Evolutionary conservation across 2,797 vertebrate genomes (phyloP).

Genomic region (Todus mexicanus): DNA sequence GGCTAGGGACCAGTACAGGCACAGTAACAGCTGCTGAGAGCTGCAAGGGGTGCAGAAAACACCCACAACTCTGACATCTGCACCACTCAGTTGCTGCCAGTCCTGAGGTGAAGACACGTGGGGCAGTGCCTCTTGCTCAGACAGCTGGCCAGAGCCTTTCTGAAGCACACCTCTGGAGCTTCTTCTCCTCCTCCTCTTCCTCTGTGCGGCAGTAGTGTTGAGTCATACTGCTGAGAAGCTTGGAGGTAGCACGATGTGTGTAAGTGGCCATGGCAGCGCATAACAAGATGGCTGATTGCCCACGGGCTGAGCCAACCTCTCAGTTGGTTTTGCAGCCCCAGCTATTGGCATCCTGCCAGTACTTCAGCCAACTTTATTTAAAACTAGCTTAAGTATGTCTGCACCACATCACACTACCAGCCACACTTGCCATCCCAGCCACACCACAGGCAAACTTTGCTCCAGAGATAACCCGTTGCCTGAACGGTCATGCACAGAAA

Average conservation of each 20-base stretch:
- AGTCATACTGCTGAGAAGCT: neutral
- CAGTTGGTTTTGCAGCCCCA: neutral
- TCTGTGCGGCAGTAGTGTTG: accelerated
- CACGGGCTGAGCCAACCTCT: neutral
- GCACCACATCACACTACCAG: neutral
- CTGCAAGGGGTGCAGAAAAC: neutral
- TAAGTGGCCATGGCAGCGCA: accelerated
- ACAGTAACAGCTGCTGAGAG: neutral
- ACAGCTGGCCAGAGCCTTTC: neutral
- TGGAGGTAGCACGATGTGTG: accelerated
- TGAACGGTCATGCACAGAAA: neutral
- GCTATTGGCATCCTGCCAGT: neutral
- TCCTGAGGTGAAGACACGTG: neutral
- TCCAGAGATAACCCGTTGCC: neutral
- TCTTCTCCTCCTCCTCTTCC: neutral
- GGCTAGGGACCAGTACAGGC: neutral
- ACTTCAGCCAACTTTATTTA: neutral
- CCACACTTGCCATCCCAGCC: neutral
- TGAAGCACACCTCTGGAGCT: neutral
- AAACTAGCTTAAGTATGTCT: neutral
- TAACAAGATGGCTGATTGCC: neutral
- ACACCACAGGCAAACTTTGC: neutral
- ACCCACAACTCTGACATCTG: neutral
- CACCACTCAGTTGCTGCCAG: accelerated
- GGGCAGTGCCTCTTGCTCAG: neutral